Base-by-base conservation (phyloP, 2,797 vertebrate genomes). In the Sciurus vulgaris region DNA sequence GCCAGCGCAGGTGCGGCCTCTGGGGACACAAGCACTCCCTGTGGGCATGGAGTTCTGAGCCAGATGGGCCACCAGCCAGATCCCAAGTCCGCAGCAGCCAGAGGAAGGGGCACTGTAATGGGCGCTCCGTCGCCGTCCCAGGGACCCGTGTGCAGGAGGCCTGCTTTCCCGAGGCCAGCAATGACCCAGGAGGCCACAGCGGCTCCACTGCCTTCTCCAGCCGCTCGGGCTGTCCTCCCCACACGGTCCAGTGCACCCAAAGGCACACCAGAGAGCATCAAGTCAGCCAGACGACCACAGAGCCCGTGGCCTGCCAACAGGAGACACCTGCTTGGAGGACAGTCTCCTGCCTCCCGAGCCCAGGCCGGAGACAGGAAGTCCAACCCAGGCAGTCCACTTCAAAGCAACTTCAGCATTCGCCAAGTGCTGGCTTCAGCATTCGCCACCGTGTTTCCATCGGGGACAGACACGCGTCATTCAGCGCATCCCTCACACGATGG, bases 21-120 rank as follows among this genome's bases (percentile, higher is more conserved):
- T 3, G 5, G 24, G 7, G 38, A 24, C 3, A 47, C 14, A 47
- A 11, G 22, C 0, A 1, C 9, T 4, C 24, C n/a, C 35, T 0
- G 0, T 0, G 4, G 47, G 14, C 26, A 5, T 18, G 5, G 30
- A 9, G n/a, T 1, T 47, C 56, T 2, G 1, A 44, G 73, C 54
- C 61, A 12, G 8, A 15, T 2, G 5, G 49, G 44, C 61, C 24
- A 15, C 18, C 18, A 28, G 49, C 54, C 89, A 30, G 30, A 18
- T 41, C 63, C 35, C 14, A 0, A 18, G 44, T 86, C n/a, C 74
- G n/a, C 61, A 47, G 8, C 12, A 8, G 81, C 47, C 2, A 1
- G 3, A 41, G 49, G 28, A 14, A 13, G 7, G 79, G 63, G 1
- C 11, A 1, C 15, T 13, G 10, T 0, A 11, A 12, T 65, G 18